Base-by-base conservation (phyloP, 2,888 invertebrate species). In the Cylloceria caligata region DNA sequence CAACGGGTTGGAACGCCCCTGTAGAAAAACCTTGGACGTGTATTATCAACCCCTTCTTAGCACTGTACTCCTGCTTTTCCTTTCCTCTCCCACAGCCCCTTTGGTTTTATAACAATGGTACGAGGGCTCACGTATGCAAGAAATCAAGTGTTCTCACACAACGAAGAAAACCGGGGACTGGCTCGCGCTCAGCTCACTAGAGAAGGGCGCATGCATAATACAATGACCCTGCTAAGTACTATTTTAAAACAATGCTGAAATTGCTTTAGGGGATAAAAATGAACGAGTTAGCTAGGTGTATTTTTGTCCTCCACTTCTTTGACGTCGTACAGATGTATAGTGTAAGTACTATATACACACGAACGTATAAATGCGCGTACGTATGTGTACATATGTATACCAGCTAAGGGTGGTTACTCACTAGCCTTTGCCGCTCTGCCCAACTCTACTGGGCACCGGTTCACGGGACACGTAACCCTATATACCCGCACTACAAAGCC, bases 261-360 rank as follows among this genome's bases (percentile, higher is more conserved):
- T 92, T 92, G 92, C 92, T 93, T 92, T 92, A 93, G 92, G 92
- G 92, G 92, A 92, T 93, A 92, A 93, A 92, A 92, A 93, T 93
- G 92, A 92, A 92, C 91, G 91, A 91, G 91, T 91, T 90, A 89
- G 92, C 90, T 91, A 91, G 92, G 92, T 92, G 90, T 92, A 92
- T 91, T 92, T 92, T 92, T 92, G 90, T 91, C 91, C 89, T 90
- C 89, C 88, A 88, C 89, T 88, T 89, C 90, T 91, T 90, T 89
- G 90, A 76, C 88, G 87, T 73, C 80, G 62, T 45, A 64, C 78
- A 49, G 30, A 42, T 68, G 47, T 62, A 62, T 65, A 68, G 36
- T 30, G 49, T 71, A 49, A n/a, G n/a, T 34, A 36, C 30, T 42
- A 76, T 24, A 72, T 71, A 52, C 80, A 77, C 52, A 55, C 69